Conservation (phyloP, 2,888 invertebrate species). For the Diarsia rubi region DNA sequence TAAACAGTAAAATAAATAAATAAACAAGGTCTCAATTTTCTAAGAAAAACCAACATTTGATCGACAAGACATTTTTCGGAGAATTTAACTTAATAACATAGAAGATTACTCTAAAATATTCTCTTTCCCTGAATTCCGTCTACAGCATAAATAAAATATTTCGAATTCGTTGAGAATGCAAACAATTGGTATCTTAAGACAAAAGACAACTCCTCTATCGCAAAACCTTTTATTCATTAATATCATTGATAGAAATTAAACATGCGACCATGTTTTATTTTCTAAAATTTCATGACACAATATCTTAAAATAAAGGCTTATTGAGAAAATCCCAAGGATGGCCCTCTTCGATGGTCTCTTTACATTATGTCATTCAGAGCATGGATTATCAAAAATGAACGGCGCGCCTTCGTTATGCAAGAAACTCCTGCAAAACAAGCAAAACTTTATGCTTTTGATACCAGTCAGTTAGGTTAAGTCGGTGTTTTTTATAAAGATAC, state of each 20-base stretch:
- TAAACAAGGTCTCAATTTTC: neutral
- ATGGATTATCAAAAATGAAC: neutral
- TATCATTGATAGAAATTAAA: no score
- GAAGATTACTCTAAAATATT: neutral
- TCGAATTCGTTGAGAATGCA: neutral
- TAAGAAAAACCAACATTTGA: no score
- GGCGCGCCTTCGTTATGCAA: neutral
- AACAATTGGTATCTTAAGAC: neutral
- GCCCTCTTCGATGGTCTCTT: neutral
- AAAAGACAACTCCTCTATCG: conserved; percentile 8
- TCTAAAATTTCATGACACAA: conserved; percentile 3
- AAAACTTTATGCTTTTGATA: neutral
- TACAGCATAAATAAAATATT: neutral
- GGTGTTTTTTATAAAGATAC: neutral
- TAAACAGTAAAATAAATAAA: no score
- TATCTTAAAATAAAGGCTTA: neutral
- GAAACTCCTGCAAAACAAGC: neutral
- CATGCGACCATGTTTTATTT: neutral
- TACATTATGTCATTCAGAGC: neutral
- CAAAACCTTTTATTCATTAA: conserved; percentile 11
- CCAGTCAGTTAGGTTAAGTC: neutral
- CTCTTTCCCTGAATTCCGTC: neutral
- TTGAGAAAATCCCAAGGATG: neutral
- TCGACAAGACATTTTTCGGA: neutral
- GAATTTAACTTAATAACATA: neutral